Evolutionary conservation across 2,113 vertebrate species (phyloP), one percentile per base, ranked within the genome.

Genomic region (Uria aalge): DNA sequence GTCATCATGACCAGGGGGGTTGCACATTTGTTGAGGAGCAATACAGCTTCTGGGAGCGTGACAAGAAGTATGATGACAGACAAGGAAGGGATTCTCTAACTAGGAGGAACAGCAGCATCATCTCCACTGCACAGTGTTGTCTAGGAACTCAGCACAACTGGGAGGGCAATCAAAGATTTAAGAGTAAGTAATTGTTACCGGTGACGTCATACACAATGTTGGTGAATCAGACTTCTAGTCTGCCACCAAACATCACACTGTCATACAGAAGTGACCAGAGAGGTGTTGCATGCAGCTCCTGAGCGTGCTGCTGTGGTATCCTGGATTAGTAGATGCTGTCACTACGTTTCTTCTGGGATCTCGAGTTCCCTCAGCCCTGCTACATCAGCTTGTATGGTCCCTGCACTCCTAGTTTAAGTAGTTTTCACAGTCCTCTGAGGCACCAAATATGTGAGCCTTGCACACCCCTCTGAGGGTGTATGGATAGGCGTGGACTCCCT

Each of bases 401-500:
- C 75, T 83, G 36, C 45, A 77, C 12, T 23, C 45, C 14, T 53
- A 7, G 24, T 41, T 26, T 34, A 24, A 2, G 29, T 9, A 66
- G n/a, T 71, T 76, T 94, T 84, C 47, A 63, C 22, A 16, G 40
- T 80, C 6, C 26, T 88, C 59, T 85, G 29, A 84, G 63, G 67
- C 45, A 73, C 55, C 0, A 0, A 92, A 73, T 16, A 29, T 17
- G 47, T 30, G 17, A 73, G 59, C 16, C 55, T n/a, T 62, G 32
- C 38, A 66, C 40, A 90, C 47, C 78, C 24, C 59, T 73, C 82
- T 68, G 59, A 86, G 38, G 50, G 72, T 50, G 72, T 71, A 74
- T 6, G 9, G 63, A 88, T 74, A 96, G 92, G 95, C 71, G 93
- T 94, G 94, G 72, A 96, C 47, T 92, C 68, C 29, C 45, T 91